Evolutionary conservation across 2,888 invertebrate genomes (phyloP).

Genomic region (Epirrita christyi): DNA sequence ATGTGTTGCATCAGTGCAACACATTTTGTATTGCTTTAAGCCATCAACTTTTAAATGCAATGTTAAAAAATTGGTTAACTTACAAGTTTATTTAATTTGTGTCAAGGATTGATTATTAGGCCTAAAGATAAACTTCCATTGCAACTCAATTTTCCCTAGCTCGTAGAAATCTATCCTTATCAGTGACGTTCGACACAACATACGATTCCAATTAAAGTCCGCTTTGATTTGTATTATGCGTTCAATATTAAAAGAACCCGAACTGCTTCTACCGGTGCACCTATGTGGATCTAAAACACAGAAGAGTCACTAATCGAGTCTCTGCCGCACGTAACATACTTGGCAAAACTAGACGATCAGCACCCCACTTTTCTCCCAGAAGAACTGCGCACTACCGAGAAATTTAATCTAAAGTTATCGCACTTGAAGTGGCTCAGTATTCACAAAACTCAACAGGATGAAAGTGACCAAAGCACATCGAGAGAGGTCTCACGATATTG

Average conservation of each 20-base stretch:
- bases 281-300: slow-evolving; percentile 26
- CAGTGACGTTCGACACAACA: slow-evolving; percentile 75
- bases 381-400: too few relatives aligned
- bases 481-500: slow-evolving; percentile 58
- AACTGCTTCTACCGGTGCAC: slow-evolving; percentile 43
- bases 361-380: too few relatives aligned
- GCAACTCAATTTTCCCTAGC: slow-evolving; percentile 57
- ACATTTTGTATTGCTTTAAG: slow-evolving; percentile 44
- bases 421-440: background rate
- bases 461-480: slow-evolving; percentile 37
- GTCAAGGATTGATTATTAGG: too few relatives aligned
- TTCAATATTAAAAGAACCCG: slow-evolving; percentile 62
- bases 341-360: too few relatives aligned
- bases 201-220: slow-evolving; percentile 82
- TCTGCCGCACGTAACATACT: too few relatives aligned
- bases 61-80: too few relatives aligned
- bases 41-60: slow-evolving; percentile 32
- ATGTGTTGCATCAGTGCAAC: slow-evolving; percentile 40
- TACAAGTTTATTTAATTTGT: too few relatives aligned
- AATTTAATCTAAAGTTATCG: too few relatives aligned
- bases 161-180: slow-evolving; percentile 65
- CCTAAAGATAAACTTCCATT: slow-evolving; percentile 39
- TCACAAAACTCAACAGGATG: slow-evolving; percentile 28
- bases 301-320: background rate
- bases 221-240: slow-evolving; percentile 69